Conservation (phyloP, 2,797 vertebrate species). For the Psittacula echo region DNA sequence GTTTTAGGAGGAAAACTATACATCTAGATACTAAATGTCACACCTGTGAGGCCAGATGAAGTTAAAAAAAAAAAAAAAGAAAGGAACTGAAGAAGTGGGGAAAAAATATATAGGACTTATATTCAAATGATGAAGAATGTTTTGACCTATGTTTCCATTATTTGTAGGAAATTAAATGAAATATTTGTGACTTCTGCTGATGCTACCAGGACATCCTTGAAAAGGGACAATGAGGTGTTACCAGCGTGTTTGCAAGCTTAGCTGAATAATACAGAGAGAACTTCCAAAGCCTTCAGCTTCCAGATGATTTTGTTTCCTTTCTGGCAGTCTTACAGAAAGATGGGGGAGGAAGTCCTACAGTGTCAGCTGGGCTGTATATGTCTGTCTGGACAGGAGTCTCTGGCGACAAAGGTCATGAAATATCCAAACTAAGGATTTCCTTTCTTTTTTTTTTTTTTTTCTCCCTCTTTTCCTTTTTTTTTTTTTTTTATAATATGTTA, state of each 20-base stretch:
- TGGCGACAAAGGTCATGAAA: not conserved
- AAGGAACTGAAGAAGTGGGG: not conserved
- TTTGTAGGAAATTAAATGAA: not conserved
- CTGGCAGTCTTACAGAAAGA: slow-evolving; percentile 9
- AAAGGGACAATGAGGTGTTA: not conserved
- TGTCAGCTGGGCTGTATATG: not conserved
- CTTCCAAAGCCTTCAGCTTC: not conserved
- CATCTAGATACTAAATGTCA: not conserved
- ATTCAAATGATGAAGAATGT: not conserved
- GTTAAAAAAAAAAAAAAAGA: not conserved
- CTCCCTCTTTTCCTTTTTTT: not conserved
- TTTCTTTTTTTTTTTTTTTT: not conserved
- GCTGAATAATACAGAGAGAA: not conserved
- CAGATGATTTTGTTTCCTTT: slow-evolving; percentile 33
- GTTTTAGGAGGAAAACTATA: not conserved
- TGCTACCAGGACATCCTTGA: not conserved
- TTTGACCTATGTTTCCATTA: not conserved
- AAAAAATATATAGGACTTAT: not conserved
- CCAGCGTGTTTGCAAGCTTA: not conserved
- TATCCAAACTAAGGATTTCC: not conserved
- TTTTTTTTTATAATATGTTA: accelerated
- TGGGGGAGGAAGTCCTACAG: not conserved
- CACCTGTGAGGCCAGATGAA: not conserved
- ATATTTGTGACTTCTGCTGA: not conserved
- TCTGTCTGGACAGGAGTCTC: not conserved